Evolutionary conservation across 2,888 invertebrate genomes (phyloP).

Genomic region (Lutraria lutraria): DNA sequence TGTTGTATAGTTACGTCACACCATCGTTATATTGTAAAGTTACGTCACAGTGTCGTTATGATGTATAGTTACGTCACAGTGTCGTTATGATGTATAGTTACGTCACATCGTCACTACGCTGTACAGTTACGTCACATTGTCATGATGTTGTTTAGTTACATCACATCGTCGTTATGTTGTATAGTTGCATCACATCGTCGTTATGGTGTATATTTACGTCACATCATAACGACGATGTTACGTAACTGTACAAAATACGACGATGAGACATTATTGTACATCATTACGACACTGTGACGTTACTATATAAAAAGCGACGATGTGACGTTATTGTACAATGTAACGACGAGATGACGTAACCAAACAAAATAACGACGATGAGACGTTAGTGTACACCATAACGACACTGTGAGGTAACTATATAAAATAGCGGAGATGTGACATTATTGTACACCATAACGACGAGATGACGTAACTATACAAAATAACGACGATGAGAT

Average conservation of each 20-base stretch:
- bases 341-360: neutral
- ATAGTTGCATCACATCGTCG: neutral
- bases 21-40: neutral
- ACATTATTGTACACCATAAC: neutral
- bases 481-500: neutral
- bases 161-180: neutral
- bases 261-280: neutral
- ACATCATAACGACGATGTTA: neutral
- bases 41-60: neutral
- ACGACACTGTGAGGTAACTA: neutral
- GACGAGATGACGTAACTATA: neutral
- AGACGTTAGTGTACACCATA: neutral
- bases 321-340: neutral
- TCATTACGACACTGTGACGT: neutral
- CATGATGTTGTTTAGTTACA: neutral
- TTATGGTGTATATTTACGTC: neutral
- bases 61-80: neutral
- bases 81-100: neutral
- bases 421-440: neutral
- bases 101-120: neutral
- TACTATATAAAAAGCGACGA: neutral
- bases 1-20: neutral
- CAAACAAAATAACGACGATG: neutral
- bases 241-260: neutral
- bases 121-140: neutral